Evolutionary conservation across 2,888 invertebrate genomes (phyloP).

Genomic region (Eristalis tenax): DNA sequence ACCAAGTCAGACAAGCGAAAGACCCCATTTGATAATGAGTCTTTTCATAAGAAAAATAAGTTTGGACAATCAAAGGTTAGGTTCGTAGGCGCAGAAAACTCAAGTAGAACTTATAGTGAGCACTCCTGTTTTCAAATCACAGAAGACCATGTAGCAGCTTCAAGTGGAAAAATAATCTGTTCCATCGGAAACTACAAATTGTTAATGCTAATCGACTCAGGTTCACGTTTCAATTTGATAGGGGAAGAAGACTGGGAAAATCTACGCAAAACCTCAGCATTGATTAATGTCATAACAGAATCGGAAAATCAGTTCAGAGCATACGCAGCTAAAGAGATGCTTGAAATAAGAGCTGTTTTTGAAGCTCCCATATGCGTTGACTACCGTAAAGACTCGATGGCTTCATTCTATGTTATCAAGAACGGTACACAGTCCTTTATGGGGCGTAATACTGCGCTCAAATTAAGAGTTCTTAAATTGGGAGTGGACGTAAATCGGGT

Average conservation of each 20-base stretch:
- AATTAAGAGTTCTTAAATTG: slow-evolving; percentile 37
- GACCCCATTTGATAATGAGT: slow-evolving; percentile 1
- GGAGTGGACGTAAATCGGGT: too few relatives aligned
- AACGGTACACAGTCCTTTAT: slow-evolving; percentile 38
- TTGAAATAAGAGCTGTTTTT: slow-evolving; percentile 46
- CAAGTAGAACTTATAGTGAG: not conserved
- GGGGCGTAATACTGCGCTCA: slow-evolving; percentile 21
- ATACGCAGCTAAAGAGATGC: slow-evolving; percentile 44
- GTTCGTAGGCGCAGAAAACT: slow-evolving; percentile 1
- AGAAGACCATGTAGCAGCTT: slow-evolving; percentile 15
- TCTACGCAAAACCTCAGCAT: too few relatives aligned
- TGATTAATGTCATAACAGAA: too few relatives aligned
- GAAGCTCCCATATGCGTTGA: too few relatives aligned
- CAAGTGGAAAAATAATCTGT: slow-evolving; percentile 11
- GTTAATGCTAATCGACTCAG: too few relatives aligned
- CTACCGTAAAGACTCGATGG: too few relatives aligned
- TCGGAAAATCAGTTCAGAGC: slow-evolving; percentile 54
- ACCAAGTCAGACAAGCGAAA: slow-evolving; percentile 19
- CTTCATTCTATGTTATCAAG: slow-evolving; percentile 47
- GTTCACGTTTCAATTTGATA: too few relatives aligned
- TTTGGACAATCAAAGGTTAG: not conserved
- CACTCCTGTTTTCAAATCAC: slow-evolving; percentile 11
- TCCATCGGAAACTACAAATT: not conserved
- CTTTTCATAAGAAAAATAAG: not conserved
- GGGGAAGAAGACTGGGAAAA: too few relatives aligned